Base-by-base conservation (phyloP, 92 coral and sea anemone species). In the Paragorgia papillata region DNA sequence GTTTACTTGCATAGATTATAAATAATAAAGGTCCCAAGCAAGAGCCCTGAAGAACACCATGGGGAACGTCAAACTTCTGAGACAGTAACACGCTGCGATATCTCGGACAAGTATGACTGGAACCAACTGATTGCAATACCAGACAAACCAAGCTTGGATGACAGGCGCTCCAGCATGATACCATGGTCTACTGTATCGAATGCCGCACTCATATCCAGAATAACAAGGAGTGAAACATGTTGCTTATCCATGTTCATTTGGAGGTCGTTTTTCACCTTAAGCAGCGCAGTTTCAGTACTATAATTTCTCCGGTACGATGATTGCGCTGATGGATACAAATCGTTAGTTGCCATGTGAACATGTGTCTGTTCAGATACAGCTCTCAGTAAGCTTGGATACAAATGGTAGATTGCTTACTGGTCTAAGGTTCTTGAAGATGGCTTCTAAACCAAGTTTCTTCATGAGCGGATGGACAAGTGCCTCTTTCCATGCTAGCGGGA, bases 401-500 rank as follows among this genome's bases (percentile, higher is more conserved):
- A 70, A 81, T 30, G 59, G 3, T 60, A 81, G 61, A 19, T 81
- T 81, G 62, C 79, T 69, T 31, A 69, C 70, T 20, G 84, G 80
- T 43, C 85, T 63, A 62, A 80, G 19, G 15, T 80, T 80, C 19
- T 57, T 55, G 5, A 51, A 43, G 17, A 51, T 28, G 3, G 65
- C 17, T 30, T 82, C 69, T 43, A 82, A 48, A 75, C 86, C 86
- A 34, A 44, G 7, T 76, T 83, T 83, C 78, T 83, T 83, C 35
- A 66, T 32, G 7, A 83, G n/a, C 17, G 83, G 83, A 4, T 66
- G 59, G 48, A 76, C 79, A 24, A 76, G 32, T 25, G 87, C 83
- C 79, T 83, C 87, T 67, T 83, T 83, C 83, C 87, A 83, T 15
- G 35, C 10, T 22, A 30, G 59, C 54, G 87, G 82, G 66, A 66